Evolutionary conservation across 2,797 vertebrate species (phyloP), one percentile per base, ranked within the genome.

Genomic region (Anas flavirostris): DNA sequence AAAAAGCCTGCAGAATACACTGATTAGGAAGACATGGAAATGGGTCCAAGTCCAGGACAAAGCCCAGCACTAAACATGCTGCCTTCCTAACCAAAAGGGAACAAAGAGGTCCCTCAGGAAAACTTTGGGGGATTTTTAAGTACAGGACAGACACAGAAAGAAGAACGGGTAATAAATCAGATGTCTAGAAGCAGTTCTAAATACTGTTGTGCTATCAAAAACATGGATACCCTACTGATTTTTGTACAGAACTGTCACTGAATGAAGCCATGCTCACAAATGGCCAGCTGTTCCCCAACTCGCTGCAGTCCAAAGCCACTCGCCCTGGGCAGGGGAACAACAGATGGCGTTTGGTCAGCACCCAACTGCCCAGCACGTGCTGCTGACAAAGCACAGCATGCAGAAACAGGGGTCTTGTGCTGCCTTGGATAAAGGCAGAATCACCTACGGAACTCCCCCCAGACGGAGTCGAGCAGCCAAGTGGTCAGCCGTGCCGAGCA

Each of bases 281-380:
- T 2, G 37, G 23, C 17, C 50, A 16, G 2, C 4, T 16, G 48
- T 7, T 53, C 3, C 14, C 53, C 3, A 0, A 3, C 26, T 12
- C 37, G 9, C 8, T 9, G 9, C 3, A 12, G 23, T 39, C 22
- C 52, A 17, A 28, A 17, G 68, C 59, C 28, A 14, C n/a, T 60
- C 4, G 18, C 18, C 21, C 21, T 0, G 17, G 41, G n/a, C 80
- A 64, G 1, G 1, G 31, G 22, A 69, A 59, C 4, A 7, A 7
- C 31, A 2, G 2, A 5, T 16, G 56, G 28, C 19, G 3, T 35
- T 19, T 31, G 2, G 33, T 17, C 37, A 5, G 19, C 2, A 3
- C 21, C 16, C 12, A 0, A 23, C n/a, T n/a, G 29, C 0, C 44
- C 66, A 10, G 55, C 50, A 18, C 10, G 2, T 8, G 9, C 10